phyloP scores from a whole-genome alignment of 2,113 vertebrate species.

The Apus apus region DNA sequence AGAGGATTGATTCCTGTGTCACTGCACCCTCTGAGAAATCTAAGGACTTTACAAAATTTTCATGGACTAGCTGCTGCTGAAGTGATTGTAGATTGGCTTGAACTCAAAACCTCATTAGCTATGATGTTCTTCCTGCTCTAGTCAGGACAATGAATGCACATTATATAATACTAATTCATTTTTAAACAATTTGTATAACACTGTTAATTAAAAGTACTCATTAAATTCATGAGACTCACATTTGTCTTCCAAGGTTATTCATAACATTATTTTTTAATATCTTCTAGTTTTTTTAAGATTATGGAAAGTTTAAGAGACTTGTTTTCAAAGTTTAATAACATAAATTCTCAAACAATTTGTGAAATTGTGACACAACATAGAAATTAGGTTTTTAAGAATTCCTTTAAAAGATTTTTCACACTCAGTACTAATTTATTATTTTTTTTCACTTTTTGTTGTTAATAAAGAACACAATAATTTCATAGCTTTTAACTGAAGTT shows the following conservation, averaged over 20 bases:
- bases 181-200: background rate
- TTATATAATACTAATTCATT: background rate
- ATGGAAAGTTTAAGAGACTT: background rate
- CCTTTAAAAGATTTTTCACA: background rate
- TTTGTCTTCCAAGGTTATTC: background rate
- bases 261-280: background rate
- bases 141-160: background rate
- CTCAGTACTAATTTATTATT: accelerated
- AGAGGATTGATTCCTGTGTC: background rate
- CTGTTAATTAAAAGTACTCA: background rate
- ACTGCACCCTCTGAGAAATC: background rate
- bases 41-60: background rate
- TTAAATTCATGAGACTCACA: background rate
- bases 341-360: background rate
- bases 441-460: background rate
- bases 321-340: background rate
- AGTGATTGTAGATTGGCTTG: background rate
- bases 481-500: background rate
- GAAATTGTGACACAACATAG: background rate
- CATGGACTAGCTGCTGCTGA: background rate
- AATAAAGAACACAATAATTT: background rate
- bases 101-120: background rate
- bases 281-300: background rate
- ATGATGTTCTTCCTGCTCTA: background rate
- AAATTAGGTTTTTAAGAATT: background rate